Base-by-base conservation (phyloP, 92 coral and sea anemone genomes). In the Hydrozoanthus gracilis region DNA sequence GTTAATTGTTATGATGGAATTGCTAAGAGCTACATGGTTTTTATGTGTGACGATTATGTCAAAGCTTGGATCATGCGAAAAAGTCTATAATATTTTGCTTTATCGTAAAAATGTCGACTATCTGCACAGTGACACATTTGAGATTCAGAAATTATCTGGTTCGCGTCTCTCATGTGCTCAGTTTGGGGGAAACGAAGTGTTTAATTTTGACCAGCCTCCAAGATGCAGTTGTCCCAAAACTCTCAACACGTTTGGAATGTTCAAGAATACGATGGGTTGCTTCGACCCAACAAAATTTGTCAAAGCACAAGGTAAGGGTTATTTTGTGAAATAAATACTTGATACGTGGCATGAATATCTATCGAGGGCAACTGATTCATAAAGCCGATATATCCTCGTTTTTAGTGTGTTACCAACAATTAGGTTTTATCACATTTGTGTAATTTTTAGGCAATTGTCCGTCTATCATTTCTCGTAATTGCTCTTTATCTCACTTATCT, bases 201-300 rank as follows among this genome's bases (percentile, higher is more conserved):
- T 7, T 16, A 5, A 15, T 52, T 52, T 14, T 7, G 7, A 20
- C n/a, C 14, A 18, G 46, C 8, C 6, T 14, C 56, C 18, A 48
- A 56, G 67, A 7, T 77, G 82, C 45, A 12, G 20, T 14, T 77
- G 82, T 77, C 66, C 69, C 14, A 47, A 66, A 14, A 54, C 8
- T 14, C 54, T 13, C 52, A 77, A 77, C 67, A 77, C 82, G 5
- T 77, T 77, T 55, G 69, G 82, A 13, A 55, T 27, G 82, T 52
- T 45, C 7, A 44, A 44, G 6, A 39, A 45, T 4, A 6, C 0
- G 0, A 35, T 39, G 48, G 17, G 82, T 14, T 77, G 82, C 51
- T 77, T 77, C 69, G 58, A 77, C 35, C 82, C 82, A 4, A 55
- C n/a, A 7, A 35, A 4, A 6, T 16, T 77, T 77, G 18, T 56